Evolutionary conservation across 2,888 invertebrate genomes (phyloP).

Genomic region (Galerucella pusilla): DNA sequence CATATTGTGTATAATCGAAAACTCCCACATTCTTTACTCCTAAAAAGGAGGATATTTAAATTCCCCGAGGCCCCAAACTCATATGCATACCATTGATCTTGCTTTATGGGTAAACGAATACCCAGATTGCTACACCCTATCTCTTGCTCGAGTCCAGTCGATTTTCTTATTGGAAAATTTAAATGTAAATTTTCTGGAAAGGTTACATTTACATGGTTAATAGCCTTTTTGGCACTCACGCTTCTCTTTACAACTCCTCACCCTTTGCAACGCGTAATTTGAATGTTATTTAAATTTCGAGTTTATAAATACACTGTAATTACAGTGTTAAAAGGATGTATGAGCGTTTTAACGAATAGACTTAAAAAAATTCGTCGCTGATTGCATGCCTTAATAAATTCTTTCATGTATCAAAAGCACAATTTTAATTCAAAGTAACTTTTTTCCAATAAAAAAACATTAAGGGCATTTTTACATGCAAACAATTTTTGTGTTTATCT

Average conservation of each 20-base stretch:
- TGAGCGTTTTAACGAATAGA: too few species aligned
- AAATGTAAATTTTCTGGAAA: slow-evolving; percentile 52
- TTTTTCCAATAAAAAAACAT: background rate
- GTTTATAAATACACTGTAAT: background rate
- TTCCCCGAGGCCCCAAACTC: slow-evolving; percentile 53
- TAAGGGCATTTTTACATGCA: slow-evolving; percentile 3
- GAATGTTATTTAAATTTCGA: slow-evolving; percentile 5
- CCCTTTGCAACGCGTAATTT: slow-evolving; percentile 13
- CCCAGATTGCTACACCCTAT: slow-evolving; percentile 52
- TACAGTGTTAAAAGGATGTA: background rate
- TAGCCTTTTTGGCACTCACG: slow-evolving; percentile 40
- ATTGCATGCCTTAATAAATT: background rate
- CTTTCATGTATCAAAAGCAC: background rate
- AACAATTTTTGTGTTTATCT: background rate
- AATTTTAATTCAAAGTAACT: slow-evolving; percentile 6
- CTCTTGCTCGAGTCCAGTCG: slow-evolving; percentile 40
- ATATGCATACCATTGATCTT: slow-evolving; percentile 61
- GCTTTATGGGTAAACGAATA: slow-evolving; percentile 56
- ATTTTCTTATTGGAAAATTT: slow-evolving; percentile 54
- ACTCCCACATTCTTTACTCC: slow-evolving; percentile 37
- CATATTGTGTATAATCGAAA: slow-evolving; percentile 35
- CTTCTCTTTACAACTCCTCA: slow-evolving; percentile 5
- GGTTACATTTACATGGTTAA: slow-evolving; percentile 45
- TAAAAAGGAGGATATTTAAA: slow-evolving; percentile 45
- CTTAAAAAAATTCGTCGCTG: background rate